These are phyloP conservation scores for Tetrao urogallus DNA, from an alignment of 2,113 vertebrate species.

Conservation along the genomic window DNA sequence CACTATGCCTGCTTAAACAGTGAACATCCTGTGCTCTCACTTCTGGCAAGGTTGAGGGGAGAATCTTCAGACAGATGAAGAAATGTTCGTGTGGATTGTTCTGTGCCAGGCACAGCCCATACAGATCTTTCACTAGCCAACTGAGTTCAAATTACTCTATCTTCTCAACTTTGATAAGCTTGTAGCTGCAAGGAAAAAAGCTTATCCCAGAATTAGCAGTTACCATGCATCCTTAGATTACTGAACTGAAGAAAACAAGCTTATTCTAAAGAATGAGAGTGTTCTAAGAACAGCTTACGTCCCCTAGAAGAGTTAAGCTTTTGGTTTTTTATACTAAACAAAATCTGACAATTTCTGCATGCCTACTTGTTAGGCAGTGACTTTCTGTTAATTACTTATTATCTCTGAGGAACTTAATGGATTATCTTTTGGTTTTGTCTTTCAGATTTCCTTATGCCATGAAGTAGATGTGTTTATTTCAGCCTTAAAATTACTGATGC, in stretches of 20 bases:
- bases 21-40: background rate
- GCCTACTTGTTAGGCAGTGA: background rate
- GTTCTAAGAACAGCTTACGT: background rate
- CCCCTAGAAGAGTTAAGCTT: background rate
- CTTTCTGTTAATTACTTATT: background rate
- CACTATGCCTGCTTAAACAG: background rate
- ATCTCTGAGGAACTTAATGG: background rate
- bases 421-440: conserved; percentile 10
- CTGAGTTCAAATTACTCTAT: background rate
- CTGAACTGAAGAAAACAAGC: background rate
- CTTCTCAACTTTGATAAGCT: background rate
- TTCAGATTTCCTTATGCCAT: conserved; percentile 53
- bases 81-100: background rate
- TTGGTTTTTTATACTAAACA: background rate
- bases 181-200: background rate
- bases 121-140: background rate
- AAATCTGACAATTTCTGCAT: background rate
- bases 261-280: background rate
- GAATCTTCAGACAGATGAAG: background rate
- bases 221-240: background rate
- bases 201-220: background rate
- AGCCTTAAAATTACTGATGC: conserved; percentile 2
- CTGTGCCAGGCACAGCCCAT: background rate
- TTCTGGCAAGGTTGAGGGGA: background rate
- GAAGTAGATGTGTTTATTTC: conserved; percentile 1